Base-by-base conservation (phyloP, 1,140 invertebrate species). In the Caenorhabditis briggsae region DNA sequence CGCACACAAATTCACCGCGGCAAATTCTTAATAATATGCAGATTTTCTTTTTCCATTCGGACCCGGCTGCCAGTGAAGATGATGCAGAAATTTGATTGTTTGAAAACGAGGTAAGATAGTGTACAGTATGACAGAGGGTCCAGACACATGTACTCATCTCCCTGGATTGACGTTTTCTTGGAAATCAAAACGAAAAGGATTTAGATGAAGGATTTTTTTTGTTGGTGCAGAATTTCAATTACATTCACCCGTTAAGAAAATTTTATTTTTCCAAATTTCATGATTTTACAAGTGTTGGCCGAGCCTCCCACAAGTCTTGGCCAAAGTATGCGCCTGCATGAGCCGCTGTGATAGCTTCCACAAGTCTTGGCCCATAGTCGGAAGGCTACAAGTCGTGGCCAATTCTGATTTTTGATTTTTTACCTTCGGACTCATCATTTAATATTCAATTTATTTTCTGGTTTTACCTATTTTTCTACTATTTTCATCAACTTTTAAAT, bases 81-180 rank as follows among this genome's bases (percentile, higher is more conserved):
- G 70, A 78, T 78, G 70, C 70, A 78, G 70, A 78, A 78, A 78
- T 78, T 78, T 78, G 70, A 78, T 78, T 78, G 70, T 78, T 78
- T 50, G 70, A 25, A 46, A 46, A 46, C 20, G 20, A 41, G 20
- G 11, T 46, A 78, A 78, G 53, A 78, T 78, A 78, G 70, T 78
- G 46, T 43, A 78, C 70, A 53, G 70, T 78, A 78, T 43, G 25
- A 23, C 18, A n/a, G 46, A 78, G 70, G 41, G n/a, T 12, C 33
- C 46, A 78, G 70, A 43, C 5, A 70, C 33, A 70, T 70, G 64
- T 46, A 70, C 64, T 70, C 64, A 70, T 70, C 64, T 46, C 64
- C 33, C 18, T 25, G 33, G 18, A 46, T 70, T 20, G 64, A 43
- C 41, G 43, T 33, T 33, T 78, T 50, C 50, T 78, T 78, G 70